phyloP scores from a whole-genome alignment of 2,113 vertebrate species.

The Fulica atra region DNA sequence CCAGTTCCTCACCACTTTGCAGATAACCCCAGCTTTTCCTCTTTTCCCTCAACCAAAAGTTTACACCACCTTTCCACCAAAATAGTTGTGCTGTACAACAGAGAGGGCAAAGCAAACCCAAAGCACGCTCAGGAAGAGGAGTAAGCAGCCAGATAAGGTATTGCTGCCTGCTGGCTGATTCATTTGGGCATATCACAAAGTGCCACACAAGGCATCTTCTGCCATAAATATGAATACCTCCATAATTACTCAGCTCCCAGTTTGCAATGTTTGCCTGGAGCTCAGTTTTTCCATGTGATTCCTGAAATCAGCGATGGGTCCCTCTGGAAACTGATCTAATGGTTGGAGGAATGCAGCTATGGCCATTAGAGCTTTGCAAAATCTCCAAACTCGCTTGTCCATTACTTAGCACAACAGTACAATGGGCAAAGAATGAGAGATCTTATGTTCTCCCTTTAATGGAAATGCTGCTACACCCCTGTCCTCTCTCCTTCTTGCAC shows the following conservation, averaged over 20 bases:
- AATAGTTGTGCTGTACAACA: neutral
- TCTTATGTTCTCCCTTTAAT: slow-evolving; percentile 4
- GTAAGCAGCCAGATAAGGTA: neutral
- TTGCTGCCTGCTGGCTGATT: neutral
- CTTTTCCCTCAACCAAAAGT: neutral
- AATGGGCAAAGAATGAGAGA: slow-evolving; percentile 12
- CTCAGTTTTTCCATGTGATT: slow-evolving; percentile 75
- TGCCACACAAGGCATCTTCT: neutral
- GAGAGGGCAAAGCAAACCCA: neutral
- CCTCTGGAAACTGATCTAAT: slow-evolving; percentile 79
- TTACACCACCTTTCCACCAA: rapidly evolving
- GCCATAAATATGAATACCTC: neutral
- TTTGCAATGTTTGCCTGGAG: neutral
- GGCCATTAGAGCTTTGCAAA: slow-evolving; percentile 67
- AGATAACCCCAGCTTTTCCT: neutral
- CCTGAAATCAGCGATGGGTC: slow-evolving; percentile 67
- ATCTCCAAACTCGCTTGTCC: slow-evolving; percentile 41
- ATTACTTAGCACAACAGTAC: slow-evolving; percentile 48
- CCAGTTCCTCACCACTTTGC: neutral
- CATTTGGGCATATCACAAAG: neutral
- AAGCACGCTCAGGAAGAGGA: neutral
- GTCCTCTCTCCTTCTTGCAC: neutral
- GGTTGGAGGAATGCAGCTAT: slow-evolving; percentile 70
- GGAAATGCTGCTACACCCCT: slow-evolving; percentile 38
- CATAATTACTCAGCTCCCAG: neutral